Conservation (phyloP, 2,113 vertebrate genomes). For the Perca fluviatilis region DNA sequence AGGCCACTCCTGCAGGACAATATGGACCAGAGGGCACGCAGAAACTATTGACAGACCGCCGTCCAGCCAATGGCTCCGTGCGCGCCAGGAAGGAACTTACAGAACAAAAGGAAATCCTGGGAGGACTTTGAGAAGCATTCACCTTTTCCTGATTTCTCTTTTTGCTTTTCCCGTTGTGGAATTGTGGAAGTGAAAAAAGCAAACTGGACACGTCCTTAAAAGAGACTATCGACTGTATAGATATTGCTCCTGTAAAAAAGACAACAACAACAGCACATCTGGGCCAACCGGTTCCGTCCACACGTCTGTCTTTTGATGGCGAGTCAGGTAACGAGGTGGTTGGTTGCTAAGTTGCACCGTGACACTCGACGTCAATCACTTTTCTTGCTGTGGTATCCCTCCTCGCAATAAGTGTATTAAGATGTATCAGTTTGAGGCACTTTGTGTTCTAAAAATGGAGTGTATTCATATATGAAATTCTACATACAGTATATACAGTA, state of each 20-base stretch:
- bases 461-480: slow-evolving; percentile 72
- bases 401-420: slow-evolving; percentile 85
- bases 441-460: slow-evolving; percentile 76
- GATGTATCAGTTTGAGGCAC: slow-evolving; percentile 84
- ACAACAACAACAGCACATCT: slow-evolving; percentile 70
- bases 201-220: slow-evolving; percentile 44
- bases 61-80: slow-evolving; percentile 80
- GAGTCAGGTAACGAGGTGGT: slow-evolving; percentile 75
- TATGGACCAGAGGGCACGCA: slow-evolving; percentile 83
- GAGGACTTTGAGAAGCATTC: slow-evolving; percentile 52
- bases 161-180: slow-evolving; percentile 22
- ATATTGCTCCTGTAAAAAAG: slow-evolving; percentile 87
- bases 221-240: slow-evolving; percentile 53
- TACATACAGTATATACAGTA: slow-evolving; percentile 76
- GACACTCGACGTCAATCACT: slow-evolving; percentile 72
- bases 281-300: slow-evolving; percentile 77
- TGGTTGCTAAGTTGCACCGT: slow-evolving; percentile 56
- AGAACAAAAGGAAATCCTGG: slow-evolving; percentile 1
- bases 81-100: slow-evolving; percentile 2
- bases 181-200: slow-evolving; percentile 3
- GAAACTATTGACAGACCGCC: slow-evolving; percentile 85
- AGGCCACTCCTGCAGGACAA: slow-evolving; percentile 86
- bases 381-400: slow-evolving; percentile 78
- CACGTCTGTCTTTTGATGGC: slow-evolving; percentile 77
- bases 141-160: slow-evolving; percentile 22